Evolutionary conservation across 1,140 invertebrate species (phyloP).

Genomic region (Conus betulinus): DNA sequence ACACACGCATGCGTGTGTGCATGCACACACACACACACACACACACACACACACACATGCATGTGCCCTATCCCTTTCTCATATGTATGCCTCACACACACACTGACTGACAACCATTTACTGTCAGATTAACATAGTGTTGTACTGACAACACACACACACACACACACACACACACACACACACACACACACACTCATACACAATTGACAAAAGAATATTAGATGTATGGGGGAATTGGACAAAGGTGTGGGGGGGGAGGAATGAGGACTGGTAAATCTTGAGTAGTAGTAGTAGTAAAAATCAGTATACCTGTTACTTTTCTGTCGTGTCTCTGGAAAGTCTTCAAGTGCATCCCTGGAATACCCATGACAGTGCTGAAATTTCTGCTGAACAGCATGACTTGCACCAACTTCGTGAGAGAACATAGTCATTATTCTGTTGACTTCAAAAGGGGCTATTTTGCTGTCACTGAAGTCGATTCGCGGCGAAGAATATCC

Average conservation of each 20-base stretch:
- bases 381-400: neutral
- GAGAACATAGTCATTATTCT: neutral
- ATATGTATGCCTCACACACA: neutral
- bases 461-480: neutral
- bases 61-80: too few relatives aligned
- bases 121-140: too few relatives aligned
- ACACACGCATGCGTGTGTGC: too few relatives aligned
- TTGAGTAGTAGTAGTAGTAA: neutral
- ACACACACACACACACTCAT: too few relatives aligned
- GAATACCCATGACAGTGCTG: neutral
- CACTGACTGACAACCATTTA: conserved; percentile 17
- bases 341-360: neutral
- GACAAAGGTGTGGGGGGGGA: neutral
- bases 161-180: too few relatives aligned
- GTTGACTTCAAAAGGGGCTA: neutral
- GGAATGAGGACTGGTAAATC: neutral
- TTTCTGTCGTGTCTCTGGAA: neutral
- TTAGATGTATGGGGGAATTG: neutral
- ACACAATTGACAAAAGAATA: neutral
- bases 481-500: neutral
- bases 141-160: too few relatives aligned
- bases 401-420: neutral
- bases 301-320: neutral
- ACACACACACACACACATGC: neutral
- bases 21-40: too few relatives aligned